phyloP scores from a whole-genome alignment of 2,888 invertebrate genomes.

The Cryptus viduatorius region DNA sequence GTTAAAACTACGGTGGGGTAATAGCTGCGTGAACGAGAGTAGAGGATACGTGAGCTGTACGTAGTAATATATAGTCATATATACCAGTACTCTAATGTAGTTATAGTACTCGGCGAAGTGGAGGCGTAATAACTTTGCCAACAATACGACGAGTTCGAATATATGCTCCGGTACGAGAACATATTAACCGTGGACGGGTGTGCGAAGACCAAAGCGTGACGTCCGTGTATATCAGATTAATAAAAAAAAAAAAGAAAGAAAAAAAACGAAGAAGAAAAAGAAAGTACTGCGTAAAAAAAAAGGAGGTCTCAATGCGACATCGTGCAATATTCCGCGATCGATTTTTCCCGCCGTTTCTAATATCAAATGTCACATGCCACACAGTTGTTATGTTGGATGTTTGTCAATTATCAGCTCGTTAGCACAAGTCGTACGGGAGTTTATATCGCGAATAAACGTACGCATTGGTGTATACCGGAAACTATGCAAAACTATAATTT shows the following conservation, averaged over 20 bases:
- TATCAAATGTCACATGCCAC: not conserved
- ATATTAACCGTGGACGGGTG: constrained; percentile 22
- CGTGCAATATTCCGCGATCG: not conserved
- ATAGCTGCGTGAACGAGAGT: constrained; percentile 56
- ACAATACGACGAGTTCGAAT: constrained; percentile 53
- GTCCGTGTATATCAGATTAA: constrained; percentile 11
- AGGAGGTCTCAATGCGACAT: too few species aligned
- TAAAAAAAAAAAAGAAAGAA: not conserved
- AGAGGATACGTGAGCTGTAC: constrained; percentile 44
- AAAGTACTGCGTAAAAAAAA: not conserved
- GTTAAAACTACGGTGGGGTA: constrained; percentile 49
- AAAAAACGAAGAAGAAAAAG: not conserved
- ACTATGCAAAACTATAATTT: not conserved
- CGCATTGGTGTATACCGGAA: not conserved
- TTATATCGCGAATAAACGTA: not conserved
- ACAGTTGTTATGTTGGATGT: not conserved
- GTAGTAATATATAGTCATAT: constrained; percentile 5
- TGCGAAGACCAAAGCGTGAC: constrained; percentile 20
- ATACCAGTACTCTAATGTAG: constrained; percentile 34
- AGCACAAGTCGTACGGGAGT: not conserved
- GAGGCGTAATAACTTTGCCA: constrained; percentile 58
- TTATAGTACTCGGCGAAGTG: constrained; percentile 52
- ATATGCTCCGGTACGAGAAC: constrained; percentile 16
- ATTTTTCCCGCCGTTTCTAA: not conserved
- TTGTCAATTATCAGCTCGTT: not conserved